Evolutionary conservation across 2,113 vertebrate genomes (phyloP).

Genomic region (Cervus canadensis): DNA sequence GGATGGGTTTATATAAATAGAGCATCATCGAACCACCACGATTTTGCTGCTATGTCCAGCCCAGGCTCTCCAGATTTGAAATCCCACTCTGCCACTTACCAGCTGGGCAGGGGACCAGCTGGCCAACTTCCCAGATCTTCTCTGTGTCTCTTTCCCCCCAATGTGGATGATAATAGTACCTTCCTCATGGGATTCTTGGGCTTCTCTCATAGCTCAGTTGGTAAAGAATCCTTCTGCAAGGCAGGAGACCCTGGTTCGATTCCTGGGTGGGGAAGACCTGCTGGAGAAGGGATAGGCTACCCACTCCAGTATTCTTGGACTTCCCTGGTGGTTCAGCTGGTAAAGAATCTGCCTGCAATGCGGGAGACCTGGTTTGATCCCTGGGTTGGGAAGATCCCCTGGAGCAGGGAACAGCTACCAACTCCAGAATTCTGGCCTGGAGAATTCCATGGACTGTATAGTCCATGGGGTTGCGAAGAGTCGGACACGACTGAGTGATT

Average conservation of each 20-base stretch:
- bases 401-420: not conserved
- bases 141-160: accelerated
- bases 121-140: not conserved
- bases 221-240: not conserved
- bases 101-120: not conserved
- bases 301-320: not conserved
- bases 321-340: not conserved
- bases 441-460: not conserved
- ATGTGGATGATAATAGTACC: accelerated
- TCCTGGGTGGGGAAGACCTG: not conserved
- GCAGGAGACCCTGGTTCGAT: not conserved
- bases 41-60: not conserved
- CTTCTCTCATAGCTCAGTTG: not conserved
- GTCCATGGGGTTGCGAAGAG: not conserved
- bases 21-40: accelerated
- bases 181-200: not conserved
- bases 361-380: not conserved
- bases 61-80: not conserved
- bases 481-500: not conserved
- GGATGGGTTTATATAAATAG: not conserved
- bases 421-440: not conserved
- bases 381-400: not conserved
- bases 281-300: not conserved
- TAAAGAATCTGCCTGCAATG: not conserved
- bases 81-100: not conserved